Base-by-base conservation (phyloP, 37 sponge, comb jelly and placozoan genomes). In the Agelas oroides region DNA sequence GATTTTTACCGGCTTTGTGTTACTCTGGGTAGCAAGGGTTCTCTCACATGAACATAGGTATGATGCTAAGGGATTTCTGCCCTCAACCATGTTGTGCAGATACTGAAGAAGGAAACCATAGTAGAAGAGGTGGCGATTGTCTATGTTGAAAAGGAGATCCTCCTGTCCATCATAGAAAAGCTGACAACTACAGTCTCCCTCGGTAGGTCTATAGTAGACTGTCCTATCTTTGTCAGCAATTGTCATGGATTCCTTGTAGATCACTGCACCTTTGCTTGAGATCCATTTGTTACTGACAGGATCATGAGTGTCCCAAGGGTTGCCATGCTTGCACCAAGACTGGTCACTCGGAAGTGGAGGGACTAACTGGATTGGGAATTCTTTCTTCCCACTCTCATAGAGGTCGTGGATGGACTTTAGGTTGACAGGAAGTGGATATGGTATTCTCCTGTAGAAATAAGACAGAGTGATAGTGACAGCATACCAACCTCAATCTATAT, bases 101-200 rank as follows among this genome's bases (percentile, higher is more conserved):
- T 74, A 74, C 19, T 46, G 56, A 5, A 74, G 25, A 27, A 74
- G 55, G 53, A 74, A 74, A 13, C 75, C 75, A 53, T 74, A 74
- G 55, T 53, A 74, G 24, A 74, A 74, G 14, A 74, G 15, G 53
- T 74, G 54, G 6, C 24, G 23, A 21, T 32, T 32, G 53, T 74
- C 75, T 24, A 74, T 54, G 27, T 74, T 74, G 30, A 74, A 74
- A 8, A 74, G 53, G 18, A 74, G 56, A 27, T 74, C 75, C 23
- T 41, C 57, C 53, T 74, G 75, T 32, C 75, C 75, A 74, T 74
- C 75, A 74, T 74, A 74, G 14, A 53, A 21, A 13, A 53, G 75
- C 30, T 32, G 41, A 27, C 75, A 74, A 53, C 53, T 52, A 53
- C 75, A 74, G 23, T 12, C n/a, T 40, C 75, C 75, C 14, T 24